phyloP scores from a whole-genome alignment of 2,113 vertebrate genomes.

The Pholis gunnellus region DNA sequence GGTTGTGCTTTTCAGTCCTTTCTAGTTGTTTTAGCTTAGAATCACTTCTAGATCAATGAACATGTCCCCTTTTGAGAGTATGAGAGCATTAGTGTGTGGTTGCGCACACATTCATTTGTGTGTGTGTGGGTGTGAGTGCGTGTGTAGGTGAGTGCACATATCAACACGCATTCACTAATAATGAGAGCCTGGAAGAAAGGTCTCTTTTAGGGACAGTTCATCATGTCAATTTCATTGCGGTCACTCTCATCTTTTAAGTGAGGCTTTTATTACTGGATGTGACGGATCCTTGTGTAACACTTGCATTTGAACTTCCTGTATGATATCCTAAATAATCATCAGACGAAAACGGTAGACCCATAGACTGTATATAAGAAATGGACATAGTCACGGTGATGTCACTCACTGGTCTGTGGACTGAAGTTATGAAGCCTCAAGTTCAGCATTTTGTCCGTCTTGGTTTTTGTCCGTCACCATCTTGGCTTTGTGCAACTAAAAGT shows the following conservation, averaged over 20 bases:
- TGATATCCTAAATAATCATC: slow-evolving; percentile 25
- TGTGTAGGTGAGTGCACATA: slow-evolving; percentile 36
- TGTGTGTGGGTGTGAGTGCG: not conserved
- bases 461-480: no score
- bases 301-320: slow-evolving; percentile 4
- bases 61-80: slow-evolving; percentile 68
- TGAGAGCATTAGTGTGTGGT: slow-evolving; percentile 36
- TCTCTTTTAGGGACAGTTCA: slow-evolving; percentile 22
- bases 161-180: slow-evolving; percentile 17
- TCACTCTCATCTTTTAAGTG: not conserved
- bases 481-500: no score
- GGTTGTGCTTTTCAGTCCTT: slow-evolving; percentile 68
- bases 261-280: slow-evolving; percentile 26
- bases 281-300: slow-evolving; percentile 2
- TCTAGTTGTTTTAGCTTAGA: slow-evolving; percentile 74
- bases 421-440: not conserved
- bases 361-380: not conserved
- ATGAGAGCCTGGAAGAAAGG: slow-evolving; percentile 26
- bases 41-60: slow-evolving; percentile 79
- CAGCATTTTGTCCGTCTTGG: not conserved
- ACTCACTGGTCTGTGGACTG: no score
- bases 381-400: no score
- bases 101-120: not conserved
- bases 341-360: slow-evolving; percentile 3
- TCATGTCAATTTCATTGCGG: not conserved